phyloP scores from a whole-genome alignment of 2,888 invertebrate genomes.

The Venusia cambrica region DNA sequence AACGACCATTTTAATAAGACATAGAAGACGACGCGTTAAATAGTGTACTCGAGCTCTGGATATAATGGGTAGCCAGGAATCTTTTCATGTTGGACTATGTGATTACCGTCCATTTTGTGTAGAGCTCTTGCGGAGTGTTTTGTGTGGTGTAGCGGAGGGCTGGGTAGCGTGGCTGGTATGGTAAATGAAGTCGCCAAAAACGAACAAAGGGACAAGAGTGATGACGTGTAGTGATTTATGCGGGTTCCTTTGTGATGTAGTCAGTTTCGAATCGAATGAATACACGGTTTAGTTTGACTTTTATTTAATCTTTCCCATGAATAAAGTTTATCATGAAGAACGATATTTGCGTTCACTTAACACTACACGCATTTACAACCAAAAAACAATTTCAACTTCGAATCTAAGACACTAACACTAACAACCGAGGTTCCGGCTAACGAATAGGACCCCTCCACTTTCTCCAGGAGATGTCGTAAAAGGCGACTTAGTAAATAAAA shows the following conservation, averaged over 20 bases:
- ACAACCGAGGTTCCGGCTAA: too few relatives aligned
- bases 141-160: conserved; percentile 19
- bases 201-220: conserved; percentile 49
- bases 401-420: too few relatives aligned
- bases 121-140: not conserved
- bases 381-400: too few relatives aligned
- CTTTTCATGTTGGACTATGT: conserved; percentile 6
- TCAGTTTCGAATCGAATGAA: conserved; percentile 44
- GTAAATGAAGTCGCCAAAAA: conserved; percentile 50
- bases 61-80: not conserved
- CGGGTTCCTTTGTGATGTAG: conserved; percentile 50
- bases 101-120: not conserved
- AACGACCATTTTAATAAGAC: not conserved
- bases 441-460: too few relatives aligned
- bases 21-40: not conserved
- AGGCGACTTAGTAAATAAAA: too few relatives aligned
- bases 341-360: too few relatives aligned
- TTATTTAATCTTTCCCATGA: too few relatives aligned
- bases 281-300: too few relatives aligned
- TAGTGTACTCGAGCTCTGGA: not conserved
- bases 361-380: too few relatives aligned
- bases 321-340: too few relatives aligned
- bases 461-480: too few relatives aligned
- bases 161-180: conserved; percentile 30
- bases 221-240: conserved; percentile 60